Base-by-base conservation (phyloP, 2,888 invertebrate genomes). In the Drosophila phalerata region DNA sequence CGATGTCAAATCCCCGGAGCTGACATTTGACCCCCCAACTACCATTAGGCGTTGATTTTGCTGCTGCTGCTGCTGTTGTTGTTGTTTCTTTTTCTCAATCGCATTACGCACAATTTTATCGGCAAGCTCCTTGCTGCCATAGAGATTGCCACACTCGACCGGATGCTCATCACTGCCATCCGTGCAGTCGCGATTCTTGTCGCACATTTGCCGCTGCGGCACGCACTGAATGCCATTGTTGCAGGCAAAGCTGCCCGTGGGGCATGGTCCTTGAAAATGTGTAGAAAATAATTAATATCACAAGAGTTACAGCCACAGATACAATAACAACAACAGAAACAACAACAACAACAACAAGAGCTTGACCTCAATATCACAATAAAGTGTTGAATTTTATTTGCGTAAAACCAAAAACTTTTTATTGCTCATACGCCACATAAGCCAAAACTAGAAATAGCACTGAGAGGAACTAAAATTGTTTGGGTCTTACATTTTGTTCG, bases 181-280 rank as follows among this genome's bases (percentile, higher is more conserved):
- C 78, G 57, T 66, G 77, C 95, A 95, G 79, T 94, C 93, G 6
- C 8, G 15, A 43, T 91, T 83, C 10, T 92, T 90, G 84, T 94
- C 93, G 88, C 95, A 95, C 90, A 94, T 93, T 70, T 92, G 92
- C 69, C 93, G 92, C 88, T 94, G 94, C 9, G 94, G 93, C 62
- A 94, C 92, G 84, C 94, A 95, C 63, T 92, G 79, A 8, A 93
- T 92, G 56, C 93, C 93, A 82, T 94, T 93, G 69, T 92, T 90
- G 79, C 95, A 95, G 47, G 93, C 91, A 84, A 94, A 94, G 49
- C 94, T 93, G 78, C 94, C 94, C 91, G 85, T 91, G 90, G 94
- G 93, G 83, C 94, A 94, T 42, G 92, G 90, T 77, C 93, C 94
- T 94, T 85, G 64, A 69, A 48, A 38, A 34, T 43, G 49, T 19